Base-by-base conservation (phyloP, 2,797 vertebrate genomes). In the Hyperoplus lanceolatus region DNA sequence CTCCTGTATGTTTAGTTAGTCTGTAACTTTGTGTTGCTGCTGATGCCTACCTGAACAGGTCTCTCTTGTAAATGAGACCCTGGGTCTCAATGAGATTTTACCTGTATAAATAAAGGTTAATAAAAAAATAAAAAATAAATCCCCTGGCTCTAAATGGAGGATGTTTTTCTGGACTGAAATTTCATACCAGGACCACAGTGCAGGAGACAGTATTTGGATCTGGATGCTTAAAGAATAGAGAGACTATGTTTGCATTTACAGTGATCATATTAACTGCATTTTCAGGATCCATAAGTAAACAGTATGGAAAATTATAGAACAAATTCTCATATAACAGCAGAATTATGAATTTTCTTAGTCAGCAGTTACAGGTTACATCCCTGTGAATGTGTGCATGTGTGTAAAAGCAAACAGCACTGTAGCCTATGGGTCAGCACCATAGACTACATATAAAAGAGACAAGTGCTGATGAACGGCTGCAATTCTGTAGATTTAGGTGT, bases 141-240 rank as follows among this genome's bases (percentile, higher is more conserved):
- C 82, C 50, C 16, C 21, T 61, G 81, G 65, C 81, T 76, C 48
- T 65, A 55, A 81, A 38, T 77, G 36, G 77, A 70, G 60, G 73
- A 57, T 54, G 29, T 45, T 46, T 38, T 60, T 21, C 53, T 38
- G 42, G 46, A 48, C 39, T 41, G 43, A 49, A 18, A 77, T 61
- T 14, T 67, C 21, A 21, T 5, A 61, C n/a, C 12, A 36, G 38
- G 39, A 46, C 55, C 2, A 8, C 51, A 39, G 51, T 18, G 16
- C 10, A 57, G 13, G 46, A 42, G 18, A 64, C 8, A 18, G 41
- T 29, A 29, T 29, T 29, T n/a, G 1, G 12, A 29, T 29, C 11
- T 12, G 65, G 36, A 18, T 45, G 6, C 53, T 62, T 46, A 46
- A 36, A 36, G 10, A 60, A 60, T 70, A 36, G 4, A 12, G 39